Base-by-base conservation (phyloP, 2,888 invertebrate species). In the Bhutanitis thaidina region DNA sequence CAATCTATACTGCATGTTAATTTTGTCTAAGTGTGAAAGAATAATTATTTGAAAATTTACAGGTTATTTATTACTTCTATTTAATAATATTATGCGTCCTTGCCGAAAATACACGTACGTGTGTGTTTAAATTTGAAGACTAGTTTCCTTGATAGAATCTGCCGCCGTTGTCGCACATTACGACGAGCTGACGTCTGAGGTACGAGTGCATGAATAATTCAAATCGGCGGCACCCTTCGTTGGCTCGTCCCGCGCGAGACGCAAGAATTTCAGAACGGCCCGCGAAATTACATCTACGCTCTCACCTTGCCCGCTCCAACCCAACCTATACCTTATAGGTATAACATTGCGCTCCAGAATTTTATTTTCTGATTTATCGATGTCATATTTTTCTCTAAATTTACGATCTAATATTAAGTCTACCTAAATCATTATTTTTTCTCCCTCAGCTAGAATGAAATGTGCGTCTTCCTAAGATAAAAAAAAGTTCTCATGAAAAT, bases 191-290 rank as follows among this genome's bases (percentile, higher is more conserved):
- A 68, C 67, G 72, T 64, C 67, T 69, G 63, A 71, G 72, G 74
- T 69, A 72, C 66, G 60, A 63, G 61, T 60, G 62, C 69, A 84
- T 84, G 76, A 82, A 86, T 83, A 75, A 85, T 85, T 82, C 78
- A 83, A 64, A 57, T 61, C 62, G 60, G 59, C 66, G 64, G 66
- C 69, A 69, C 73, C 74, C 72, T 76, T 71, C 71, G 65, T 61
- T 60, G 67, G 60, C 67, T 66, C 66, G 61, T 60, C 67, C 61
- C 60, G 58, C 54, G 60, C 62, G 54, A 57, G 52, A 55, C 44
- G 54, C 59, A 59, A 60, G 59, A 62, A 64, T 62, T 63, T 58
- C 50, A 59, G 54, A 45, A 45, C 45, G 43, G 45, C 39, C 39
- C 54, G 45, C 57, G 45, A 51, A 57, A 61, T 63, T 59, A 54